phyloP scores from a whole-genome alignment of 1,140 invertebrate species.

The Triops longicaudatus region DNA sequence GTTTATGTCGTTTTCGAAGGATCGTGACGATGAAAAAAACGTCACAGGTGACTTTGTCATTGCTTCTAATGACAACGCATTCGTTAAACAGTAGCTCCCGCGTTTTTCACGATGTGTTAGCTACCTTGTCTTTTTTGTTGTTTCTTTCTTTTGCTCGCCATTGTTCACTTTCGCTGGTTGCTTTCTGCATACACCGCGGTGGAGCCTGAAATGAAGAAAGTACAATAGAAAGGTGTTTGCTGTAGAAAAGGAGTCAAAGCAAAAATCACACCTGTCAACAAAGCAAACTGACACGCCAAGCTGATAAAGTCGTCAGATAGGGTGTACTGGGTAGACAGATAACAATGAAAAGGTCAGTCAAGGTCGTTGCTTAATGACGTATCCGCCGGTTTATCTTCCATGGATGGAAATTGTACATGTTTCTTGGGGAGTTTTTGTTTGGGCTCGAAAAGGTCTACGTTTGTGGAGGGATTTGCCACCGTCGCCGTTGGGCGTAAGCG shows the following conservation, averaged over 20 bases:
- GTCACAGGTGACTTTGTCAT: neutral
- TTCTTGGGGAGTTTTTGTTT: neutral
- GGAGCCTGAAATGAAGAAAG: neutral
- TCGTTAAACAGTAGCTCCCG: neutral
- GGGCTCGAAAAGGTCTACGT: neutral
- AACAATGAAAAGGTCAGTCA: neutral
- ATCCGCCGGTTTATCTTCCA: neutral
- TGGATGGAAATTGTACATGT: too few species aligned
- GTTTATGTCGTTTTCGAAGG: too few species aligned
- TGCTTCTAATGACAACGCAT: neutral
- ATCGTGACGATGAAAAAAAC: neutral
- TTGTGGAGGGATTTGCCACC: neutral
- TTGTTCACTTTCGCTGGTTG: neutral
- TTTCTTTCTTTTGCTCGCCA: constrained; percentile 21
- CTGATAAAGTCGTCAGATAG: neutral
- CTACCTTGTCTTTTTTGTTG: neutral
- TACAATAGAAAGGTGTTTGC: neutral
- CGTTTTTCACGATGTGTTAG: neutral
- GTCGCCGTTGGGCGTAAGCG: neutral
- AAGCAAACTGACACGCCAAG: neutral
- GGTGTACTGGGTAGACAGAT: neutral
- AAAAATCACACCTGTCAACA: constrained; percentile 2
- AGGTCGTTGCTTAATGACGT: neutral
- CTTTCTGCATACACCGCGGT: neutral
- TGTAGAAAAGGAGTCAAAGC: neutral